A percentile compares a stretch with the other conserved stretches of the same genome.
Conservation (phyloP, 2,797 vertebrate species). For the Siniperca scherzeri region DNA sequence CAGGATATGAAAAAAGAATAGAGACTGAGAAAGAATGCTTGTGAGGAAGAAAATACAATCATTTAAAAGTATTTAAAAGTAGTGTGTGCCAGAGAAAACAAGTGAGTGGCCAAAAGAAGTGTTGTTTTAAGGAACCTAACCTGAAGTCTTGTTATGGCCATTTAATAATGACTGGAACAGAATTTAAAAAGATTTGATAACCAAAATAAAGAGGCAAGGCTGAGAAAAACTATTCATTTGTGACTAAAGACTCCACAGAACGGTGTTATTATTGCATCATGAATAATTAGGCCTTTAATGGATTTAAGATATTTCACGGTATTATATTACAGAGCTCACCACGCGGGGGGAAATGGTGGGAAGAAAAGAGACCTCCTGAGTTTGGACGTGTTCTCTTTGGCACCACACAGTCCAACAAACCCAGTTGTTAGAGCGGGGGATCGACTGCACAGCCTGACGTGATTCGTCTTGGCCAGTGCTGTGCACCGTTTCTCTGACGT, state of each 20-base stretch:
- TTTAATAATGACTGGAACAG: constrained; percentile 14
- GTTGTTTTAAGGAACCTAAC: constrained; percentile 29
- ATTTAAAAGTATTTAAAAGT: constrained; percentile 34
- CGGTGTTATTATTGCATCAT: not conserved
- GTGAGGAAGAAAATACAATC: constrained; percentile 27
- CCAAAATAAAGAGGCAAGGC: not conserved
- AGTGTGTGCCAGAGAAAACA: constrained; percentile 25
- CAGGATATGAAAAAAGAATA: constrained; percentile 2
- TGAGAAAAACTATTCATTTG: not conserved
- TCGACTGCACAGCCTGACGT: constrained; percentile 39
- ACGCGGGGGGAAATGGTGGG: not conserved
- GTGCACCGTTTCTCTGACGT: constrained; percentile 2
- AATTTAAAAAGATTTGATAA: constrained; percentile 11
- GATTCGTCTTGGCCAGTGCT: constrained; percentile 31
- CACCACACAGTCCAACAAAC: constrained; percentile 24
- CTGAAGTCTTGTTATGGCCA: constrained; percentile 3
- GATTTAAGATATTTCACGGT: constrained; percentile 12
- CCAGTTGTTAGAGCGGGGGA: constrained; percentile 26
- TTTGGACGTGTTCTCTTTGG: constrained; percentile 49
- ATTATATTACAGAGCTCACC: constrained; percentile 14
- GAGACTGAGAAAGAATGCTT: constrained; percentile 16
- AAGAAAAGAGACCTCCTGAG: constrained; percentile 34
- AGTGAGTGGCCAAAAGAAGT: constrained; percentile 16
- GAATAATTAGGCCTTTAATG: constrained; percentile 13
- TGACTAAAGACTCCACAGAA: not conserved